phyloP scores from a whole-genome alignment of 2,113 vertebrate genomes.

The Nothocercus julius region DNA sequence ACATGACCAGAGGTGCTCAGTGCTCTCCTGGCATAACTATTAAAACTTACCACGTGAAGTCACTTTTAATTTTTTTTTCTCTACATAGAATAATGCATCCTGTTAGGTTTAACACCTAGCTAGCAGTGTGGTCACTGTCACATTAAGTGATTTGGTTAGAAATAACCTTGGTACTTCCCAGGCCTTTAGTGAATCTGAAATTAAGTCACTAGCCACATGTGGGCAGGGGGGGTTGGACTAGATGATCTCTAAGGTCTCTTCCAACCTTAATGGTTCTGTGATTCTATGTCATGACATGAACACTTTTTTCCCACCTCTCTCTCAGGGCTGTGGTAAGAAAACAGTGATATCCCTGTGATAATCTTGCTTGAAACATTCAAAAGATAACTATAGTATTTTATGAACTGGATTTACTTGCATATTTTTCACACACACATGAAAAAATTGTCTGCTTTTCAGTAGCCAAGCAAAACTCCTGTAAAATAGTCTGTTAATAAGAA shows the following conservation, averaged over 20 bases:
- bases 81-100: background rate
- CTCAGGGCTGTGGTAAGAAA: background rate
- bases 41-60: background rate
- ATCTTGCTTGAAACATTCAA: background rate
- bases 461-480: background rate
- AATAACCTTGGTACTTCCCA: background rate
- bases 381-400: background rate
- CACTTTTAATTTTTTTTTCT: background rate
- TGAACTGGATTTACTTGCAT: background rate
- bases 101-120: background rate
- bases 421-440: background rate
- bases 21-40: background rate
- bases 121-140: background rate
- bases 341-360: background rate
- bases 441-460: background rate
- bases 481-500: background rate
- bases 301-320: background rate
- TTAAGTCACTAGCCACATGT: background rate
- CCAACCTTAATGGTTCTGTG: too few relatives aligned
- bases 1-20: background rate
- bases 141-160: background rate
- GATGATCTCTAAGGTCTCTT: too few relatives aligned
- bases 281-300: background rate
- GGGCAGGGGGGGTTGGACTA: too few relatives aligned
- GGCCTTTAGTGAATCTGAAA: background rate